Conservation (phyloP, 2,113 vertebrate genomes). For the Myotis lucifugus region DNA sequence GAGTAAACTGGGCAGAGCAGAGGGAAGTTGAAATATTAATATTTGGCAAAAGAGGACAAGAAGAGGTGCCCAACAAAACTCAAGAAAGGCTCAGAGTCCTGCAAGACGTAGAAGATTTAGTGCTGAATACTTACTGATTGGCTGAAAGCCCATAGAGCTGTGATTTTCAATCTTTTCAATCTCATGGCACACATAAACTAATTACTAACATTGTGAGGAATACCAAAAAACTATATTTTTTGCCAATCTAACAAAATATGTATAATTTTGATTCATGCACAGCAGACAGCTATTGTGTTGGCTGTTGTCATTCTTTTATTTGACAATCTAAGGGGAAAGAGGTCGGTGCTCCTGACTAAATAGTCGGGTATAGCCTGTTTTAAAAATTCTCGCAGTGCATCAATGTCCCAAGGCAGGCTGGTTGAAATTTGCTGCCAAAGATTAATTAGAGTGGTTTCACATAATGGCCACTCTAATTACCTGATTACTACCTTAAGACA, state of each 20-base stretch:
- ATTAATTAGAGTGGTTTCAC: neutral
- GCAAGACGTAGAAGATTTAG: neutral
- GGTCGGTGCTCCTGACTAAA: no score
- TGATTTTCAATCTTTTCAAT: neutral
- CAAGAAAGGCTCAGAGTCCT: neutral
- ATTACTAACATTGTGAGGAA: no score
- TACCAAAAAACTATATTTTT: no score
- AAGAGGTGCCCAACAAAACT: neutral
- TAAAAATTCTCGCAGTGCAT: neutral
- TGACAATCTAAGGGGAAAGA: no score
- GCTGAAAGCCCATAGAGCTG: neutral
- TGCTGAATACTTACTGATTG: neutral
- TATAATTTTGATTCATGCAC: no score
- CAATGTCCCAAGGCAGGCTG: no score
- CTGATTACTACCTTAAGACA: neutral
- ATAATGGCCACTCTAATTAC: neutral
- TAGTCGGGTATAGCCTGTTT: no score
- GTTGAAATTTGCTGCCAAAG: neutral
- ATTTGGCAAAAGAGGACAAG: neutral
- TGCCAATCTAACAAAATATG: no score
- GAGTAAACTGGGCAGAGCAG: neutral
- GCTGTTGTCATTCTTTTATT: no score
- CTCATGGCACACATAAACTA: no score
- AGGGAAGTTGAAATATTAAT: neutral
- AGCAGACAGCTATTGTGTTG: no score